phyloP scores from a whole-genome alignment of 2,888 invertebrate genomes.

The Hypomecis atomaria region DNA sequence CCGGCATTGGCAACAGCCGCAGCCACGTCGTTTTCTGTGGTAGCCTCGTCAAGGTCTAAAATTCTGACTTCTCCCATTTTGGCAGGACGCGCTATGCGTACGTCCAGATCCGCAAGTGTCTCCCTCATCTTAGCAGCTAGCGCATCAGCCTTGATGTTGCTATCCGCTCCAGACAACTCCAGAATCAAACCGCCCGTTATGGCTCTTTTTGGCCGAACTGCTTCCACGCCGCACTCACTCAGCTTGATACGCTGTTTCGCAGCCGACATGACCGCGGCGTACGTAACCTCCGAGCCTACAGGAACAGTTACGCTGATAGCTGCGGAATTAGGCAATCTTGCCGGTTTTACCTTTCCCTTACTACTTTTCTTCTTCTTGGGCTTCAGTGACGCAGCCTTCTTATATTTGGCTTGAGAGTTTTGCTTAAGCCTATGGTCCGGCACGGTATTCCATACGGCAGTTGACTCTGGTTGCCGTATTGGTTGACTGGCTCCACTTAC shows the following conservation, averaged over 20 bases:
- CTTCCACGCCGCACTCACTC: background rate
- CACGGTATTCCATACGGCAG: too few species aligned
- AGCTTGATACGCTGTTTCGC: background rate
- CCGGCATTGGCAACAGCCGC: background rate
- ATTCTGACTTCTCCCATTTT: constrained; percentile 1
- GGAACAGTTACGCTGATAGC: background rate
- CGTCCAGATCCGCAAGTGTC: background rate
- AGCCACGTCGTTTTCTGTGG: background rate
- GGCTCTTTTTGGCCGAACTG: constrained; percentile 1
- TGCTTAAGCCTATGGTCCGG: too few species aligned
- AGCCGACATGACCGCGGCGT: background rate
- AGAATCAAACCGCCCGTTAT: background rate
- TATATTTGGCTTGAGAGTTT: too few species aligned
- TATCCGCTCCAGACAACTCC: background rate
- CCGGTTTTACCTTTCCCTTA: constrained; percentile 1
- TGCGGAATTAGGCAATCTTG: background rate
- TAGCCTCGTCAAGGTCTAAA: background rate
- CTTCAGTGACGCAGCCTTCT: too few species aligned
- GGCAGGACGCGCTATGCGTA: background rate
- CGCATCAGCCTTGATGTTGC: too few species aligned
- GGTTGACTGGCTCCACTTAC: too few species aligned
- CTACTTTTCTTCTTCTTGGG: too few species aligned
- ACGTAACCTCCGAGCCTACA: background rate
- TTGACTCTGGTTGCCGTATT: too few species aligned
- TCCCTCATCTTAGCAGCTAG: too few species aligned